Evolutionary conservation across 2,113 vertebrate genomes (phyloP), one percentile per base, ranked within the genome.

Genomic region (Motacilla tschutschensis): DNA sequence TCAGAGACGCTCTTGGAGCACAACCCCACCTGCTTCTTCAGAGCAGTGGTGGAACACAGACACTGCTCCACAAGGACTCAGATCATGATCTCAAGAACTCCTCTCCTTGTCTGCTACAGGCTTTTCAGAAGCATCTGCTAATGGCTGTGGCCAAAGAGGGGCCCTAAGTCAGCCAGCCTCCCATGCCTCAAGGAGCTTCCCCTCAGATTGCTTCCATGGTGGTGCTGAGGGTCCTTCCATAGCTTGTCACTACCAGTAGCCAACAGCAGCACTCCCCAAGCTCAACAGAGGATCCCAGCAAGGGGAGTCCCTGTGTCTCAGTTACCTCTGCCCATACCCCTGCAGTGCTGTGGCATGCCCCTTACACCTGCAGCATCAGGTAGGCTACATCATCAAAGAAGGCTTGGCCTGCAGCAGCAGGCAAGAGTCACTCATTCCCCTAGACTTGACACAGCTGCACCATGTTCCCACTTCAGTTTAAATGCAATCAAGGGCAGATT

Each of bases 361-460:
- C 35, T 75, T 21, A 5, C 1, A 1, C 19, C 57, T 44, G 57
- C 57, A 74, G 73, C 44, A 53, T 31, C 46, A 50, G 16, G 26
- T 1, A 13, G 72, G 46, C 77, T 57, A 4, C 10, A 11, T 47
- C 76, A 67, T 17, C 70, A 54, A 17, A 54, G 41, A 35, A 44
- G 20, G 35, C 35, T 38, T n/a, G 26, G 38, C 35, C 48, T 53
- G 38, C 76, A 83, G 60, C 54, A 58, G 38, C 31, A 64, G 53
- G 40, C 54, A 54, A n/a, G 3, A 10, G 31, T 6, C 72, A 50
- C 1, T 0, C 6, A 0, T 35, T 65, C 51, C 50, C 54, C 54
- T 11, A 70, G 36, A 43, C 44, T 2, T n/a, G 64, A 51, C 26
- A 66, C 1, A 26, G 50, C 46, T 71, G 20, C 63, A 72, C 26